phyloP scores from a whole-genome alignment of 2,113 vertebrate species.

The Pungitius pungitius region DNA sequence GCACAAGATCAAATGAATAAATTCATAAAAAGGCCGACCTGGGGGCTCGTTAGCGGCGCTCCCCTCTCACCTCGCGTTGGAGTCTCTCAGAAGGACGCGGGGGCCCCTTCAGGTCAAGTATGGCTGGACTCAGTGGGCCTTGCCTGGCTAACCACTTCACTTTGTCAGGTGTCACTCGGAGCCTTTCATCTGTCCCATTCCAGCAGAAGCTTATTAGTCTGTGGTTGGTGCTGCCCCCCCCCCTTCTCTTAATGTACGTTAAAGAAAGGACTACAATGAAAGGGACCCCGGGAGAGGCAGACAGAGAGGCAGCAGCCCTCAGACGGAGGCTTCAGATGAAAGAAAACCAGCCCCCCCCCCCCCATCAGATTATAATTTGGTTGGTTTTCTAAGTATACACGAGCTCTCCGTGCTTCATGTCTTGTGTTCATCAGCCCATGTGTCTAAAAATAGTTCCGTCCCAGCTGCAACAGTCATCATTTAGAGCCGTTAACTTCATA shows the following conservation, averaged over 20 bases:
- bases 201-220: slow-evolving; percentile 51
- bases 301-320: slow-evolving; percentile 54
- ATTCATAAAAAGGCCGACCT: slow-evolving; percentile 18
- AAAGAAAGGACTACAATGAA: slow-evolving; percentile 55
- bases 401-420: neutral
- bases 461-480: neutral
- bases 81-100: neutral
- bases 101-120: neutral
- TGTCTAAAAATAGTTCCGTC: neutral
- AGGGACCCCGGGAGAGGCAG: slow-evolving; percentile 51
- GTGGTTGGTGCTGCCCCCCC: slow-evolving; percentile 11
- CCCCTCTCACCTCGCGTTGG: neutral
- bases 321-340: slow-evolving; percentile 52
- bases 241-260: slow-evolving; percentile 31
- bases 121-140: neutral
- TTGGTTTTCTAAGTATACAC: slow-evolving; percentile 5
- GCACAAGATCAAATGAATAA: neutral
- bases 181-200: slow-evolving; percentile 19
- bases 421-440: neutral
- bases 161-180: slow-evolving; percentile 34
- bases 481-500: neutral
- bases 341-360: slow-evolving; percentile 33
- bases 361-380: slow-evolving; percentile 32
- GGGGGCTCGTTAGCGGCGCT: slow-evolving; percentile 13
- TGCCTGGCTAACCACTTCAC: slow-evolving; percentile 37